Evolutionary conservation across 2,888 invertebrate species (phyloP), one percentile per base, ranked within the genome.

Genomic region (Acrocera orbiculus): DNA sequence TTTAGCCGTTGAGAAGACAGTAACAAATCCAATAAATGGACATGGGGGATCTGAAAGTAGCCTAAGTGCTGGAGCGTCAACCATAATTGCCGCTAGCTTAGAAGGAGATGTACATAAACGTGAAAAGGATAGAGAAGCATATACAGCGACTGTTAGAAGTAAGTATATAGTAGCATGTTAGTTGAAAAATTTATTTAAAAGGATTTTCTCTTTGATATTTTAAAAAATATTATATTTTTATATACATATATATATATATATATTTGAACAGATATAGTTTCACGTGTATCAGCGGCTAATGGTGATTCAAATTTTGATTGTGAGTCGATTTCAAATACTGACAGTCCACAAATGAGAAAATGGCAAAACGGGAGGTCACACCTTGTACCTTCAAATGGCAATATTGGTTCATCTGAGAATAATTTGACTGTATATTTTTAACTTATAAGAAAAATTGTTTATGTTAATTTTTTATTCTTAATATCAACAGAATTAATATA

Each of bases 111-210:
- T 50, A 1, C 52, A 62, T 34, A 58, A 61, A 0, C 53, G 53
- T 25, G 55, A 58, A 31, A 44, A 51, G 32, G 48, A 52, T 14
- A 50, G 53, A 32, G 58, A 58, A 37, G 60, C 52, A 43, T 49
- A 69, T 45, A 67, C 65, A 24, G 65, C 67, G 16, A 69, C 69
- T 3, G 66, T 69, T 37, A 66, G 69, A 63, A 70, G 70, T 70
- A 56, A 57, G 58, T 52, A 40, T 17, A 35, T 23, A 9, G 4
- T 11, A 20, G 5, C 13, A 13, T 27, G 4, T 26, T 16, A 23
- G n/a, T n/a, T n/a, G n/a, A n/a, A n/a, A n/a, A n/a, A n/a, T n/a
- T n/a, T n/a, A n/a, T n/a, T n/a, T n/a, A n/a, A n/a, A n/a, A n/a
- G n/a, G n/a, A 10, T 27, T 20, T 30, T 20, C 9, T 10, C 4